These are phyloP conservation scores for Neostethus bicornis DNA, from an alignment of 2,797 vertebrate genomes.

Conservation along the genomic window DNA sequence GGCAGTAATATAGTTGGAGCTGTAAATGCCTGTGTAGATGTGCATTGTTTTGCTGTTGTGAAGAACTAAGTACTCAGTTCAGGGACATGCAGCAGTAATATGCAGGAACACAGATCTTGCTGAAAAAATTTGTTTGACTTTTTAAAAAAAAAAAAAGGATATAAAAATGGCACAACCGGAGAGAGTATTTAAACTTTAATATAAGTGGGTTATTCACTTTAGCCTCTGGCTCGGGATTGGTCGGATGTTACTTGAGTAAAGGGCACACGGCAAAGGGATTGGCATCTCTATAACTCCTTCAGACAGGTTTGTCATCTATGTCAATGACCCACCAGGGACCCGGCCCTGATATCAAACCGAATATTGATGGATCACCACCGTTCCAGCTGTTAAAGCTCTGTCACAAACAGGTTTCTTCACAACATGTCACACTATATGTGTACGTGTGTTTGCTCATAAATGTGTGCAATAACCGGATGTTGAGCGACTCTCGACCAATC, in stretches of 20 bases:
- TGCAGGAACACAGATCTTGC: constrained; percentile 37
- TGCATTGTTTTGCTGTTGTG: constrained; percentile 75
- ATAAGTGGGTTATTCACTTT: constrained; percentile 49
- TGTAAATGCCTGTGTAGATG: constrained; percentile 82
- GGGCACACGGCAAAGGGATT: constrained; percentile 52
- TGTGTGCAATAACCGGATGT: constrained; percentile 24
- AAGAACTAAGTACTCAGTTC: constrained; percentile 56
- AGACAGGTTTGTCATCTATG: constrained; percentile 77
- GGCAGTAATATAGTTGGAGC: constrained; percentile 81
- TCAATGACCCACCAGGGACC: constrained; percentile 78
- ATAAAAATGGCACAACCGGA: constrained; percentile 33
- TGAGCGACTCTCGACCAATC: constrained; percentile 37
- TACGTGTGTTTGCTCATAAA: constrained; percentile 18
- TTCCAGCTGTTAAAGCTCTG: constrained; percentile 75
- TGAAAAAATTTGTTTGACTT: constrained; percentile 7
- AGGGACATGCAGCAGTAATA: constrained; percentile 60
- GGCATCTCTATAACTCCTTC: constrained; percentile 75
- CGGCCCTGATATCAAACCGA: constrained; percentile 75
- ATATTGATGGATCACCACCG: constrained; percentile 75
- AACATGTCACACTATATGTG: constrained; percentile 49
- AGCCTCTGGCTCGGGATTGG: constrained; percentile 58
- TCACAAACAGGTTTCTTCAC: constrained; percentile 65
- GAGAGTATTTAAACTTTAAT: constrained; percentile 35
- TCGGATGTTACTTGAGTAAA: constrained; percentile 47
- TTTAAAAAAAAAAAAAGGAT: constrained; percentile 26